phyloP scores from a whole-genome alignment of 2,113 vertebrate genomes.

The Harpagus bidentatus region DNA sequence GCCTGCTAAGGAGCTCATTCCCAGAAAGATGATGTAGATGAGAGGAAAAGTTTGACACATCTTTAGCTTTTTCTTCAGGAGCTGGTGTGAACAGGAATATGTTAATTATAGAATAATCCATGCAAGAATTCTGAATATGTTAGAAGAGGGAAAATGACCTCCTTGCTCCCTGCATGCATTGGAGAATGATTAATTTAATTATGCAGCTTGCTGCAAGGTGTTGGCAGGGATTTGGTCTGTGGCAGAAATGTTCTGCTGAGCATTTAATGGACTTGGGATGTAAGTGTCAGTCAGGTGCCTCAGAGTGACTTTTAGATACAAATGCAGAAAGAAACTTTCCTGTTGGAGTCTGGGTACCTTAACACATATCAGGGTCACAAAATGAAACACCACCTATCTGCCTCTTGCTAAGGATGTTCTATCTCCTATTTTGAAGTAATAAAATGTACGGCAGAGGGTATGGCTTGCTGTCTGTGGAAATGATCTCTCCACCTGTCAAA shows the following conservation, averaged over 20 bases:
- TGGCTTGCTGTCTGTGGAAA: neutral
- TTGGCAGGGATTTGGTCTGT: neutral
- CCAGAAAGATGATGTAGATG: neutral
- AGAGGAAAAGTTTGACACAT: neutral
- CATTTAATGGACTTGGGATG: neutral
- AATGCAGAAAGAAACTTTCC: neutral
- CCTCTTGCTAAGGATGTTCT: neutral
- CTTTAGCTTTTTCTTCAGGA: neutral
- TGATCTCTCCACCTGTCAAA: neutral
- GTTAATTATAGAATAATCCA: neutral
- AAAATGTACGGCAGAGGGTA: neutral
- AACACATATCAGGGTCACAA: rapidly evolving
- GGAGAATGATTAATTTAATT: neutral
- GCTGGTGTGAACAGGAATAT: neutral
- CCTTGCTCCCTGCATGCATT: neutral
- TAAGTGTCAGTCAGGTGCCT: neutral
- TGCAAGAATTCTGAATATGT: neutral
- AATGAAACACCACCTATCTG: neutral
- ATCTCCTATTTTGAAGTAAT: neutral
- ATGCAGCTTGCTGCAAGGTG: neutral
- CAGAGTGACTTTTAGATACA: neutral
- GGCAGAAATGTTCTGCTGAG: neutral
- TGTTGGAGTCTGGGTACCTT: neutral
- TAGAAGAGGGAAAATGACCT: neutral
- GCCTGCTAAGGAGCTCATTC: neutral